Base-by-base conservation (phyloP, 30 jellyfish, hydroid and myxozoan species). In the Aurelia aurita complex sp. Pacific region DNA sequence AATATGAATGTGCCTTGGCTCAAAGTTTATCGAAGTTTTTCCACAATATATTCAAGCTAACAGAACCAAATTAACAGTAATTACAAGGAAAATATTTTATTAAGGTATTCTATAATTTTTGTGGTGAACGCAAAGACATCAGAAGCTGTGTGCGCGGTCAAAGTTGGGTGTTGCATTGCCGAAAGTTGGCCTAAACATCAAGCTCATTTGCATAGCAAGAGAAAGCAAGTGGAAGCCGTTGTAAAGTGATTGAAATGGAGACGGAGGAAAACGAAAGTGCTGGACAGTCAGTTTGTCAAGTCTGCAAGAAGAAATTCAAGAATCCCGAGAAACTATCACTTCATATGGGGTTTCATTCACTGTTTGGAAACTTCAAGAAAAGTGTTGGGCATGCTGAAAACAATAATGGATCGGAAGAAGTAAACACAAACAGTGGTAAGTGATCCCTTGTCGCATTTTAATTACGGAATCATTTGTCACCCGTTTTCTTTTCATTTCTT, bases 351-450 rank as follows among this genome's bases (percentile, higher is more conserved):
- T 83, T 83, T 71, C 92, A 83, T 72, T 83, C 92, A 9, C 51
- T 83, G 76, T 83, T 83, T 83, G 92, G 92, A 14, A 83, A 51
- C 65, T 83, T 83, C 65, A 83, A 83, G 86, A 83, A 83, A 69
- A 51, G 76, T 15, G 36, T 82, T 35, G 71, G 64, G 16, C 53
- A 23, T 13, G 53, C 79, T 53, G 77, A 60, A 19, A 40, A 38
- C 16, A 43, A 36, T 2, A 43, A 36, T 2, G 57, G 64, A 11
- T 33, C 80, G 64, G 32, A 35, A 70, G 80, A 70, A 70, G 64
- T 46, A 46, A 46, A 46, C 57, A 46, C 57, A 6, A 46, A 46
- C 57, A 46, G 57, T 7, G 57, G 57, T 46, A 46, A 46, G 57
- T 46, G 57, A 14, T 9, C 14, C 57, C 57, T 46, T 9, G 1